phyloP scores from a whole-genome alignment of 92 coral and sea anemone genomes.

The Scolanthus callimorphus region DNA sequence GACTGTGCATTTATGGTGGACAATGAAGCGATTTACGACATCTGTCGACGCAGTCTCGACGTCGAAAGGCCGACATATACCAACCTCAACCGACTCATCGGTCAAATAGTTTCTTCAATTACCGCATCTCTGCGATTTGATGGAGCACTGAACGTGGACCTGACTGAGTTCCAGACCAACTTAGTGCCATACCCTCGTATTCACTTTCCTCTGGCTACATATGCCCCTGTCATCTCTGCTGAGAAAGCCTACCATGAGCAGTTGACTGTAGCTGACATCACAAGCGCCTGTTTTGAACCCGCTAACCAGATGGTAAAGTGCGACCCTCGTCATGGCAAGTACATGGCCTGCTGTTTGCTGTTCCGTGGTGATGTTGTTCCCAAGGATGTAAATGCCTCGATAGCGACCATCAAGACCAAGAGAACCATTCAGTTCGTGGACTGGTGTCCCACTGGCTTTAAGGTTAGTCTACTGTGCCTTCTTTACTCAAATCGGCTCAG shows the following conservation, averaged over 20 bases:
- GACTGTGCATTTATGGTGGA: neutral
- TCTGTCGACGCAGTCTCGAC: neutral
- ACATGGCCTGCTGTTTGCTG: constrained; percentile 74
- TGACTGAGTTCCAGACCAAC: constrained; percentile 82
- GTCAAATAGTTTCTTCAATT: neutral
- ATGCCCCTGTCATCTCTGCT: neutral
- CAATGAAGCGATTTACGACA: neutral
- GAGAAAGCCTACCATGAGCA: constrained; percentile 55
- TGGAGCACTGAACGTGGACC: constrained; percentile 26
- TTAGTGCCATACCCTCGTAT: constrained; percentile 95
- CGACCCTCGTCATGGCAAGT: constrained; percentile 78
- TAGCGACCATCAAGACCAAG: constrained; percentile 1
- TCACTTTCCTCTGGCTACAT: neutral
- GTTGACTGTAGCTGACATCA: constrained; percentile 60
- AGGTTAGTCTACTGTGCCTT: constrained; percentile 19
- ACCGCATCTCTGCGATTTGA: neutral
- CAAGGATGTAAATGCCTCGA: constrained; percentile 77
- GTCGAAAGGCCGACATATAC: neutral
- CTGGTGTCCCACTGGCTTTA: constrained; percentile 9
- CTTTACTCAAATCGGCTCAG: too few species aligned
- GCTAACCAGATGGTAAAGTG: constrained; percentile 81
- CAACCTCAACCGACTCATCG: neutral
- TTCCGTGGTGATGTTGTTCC: constrained; percentile 85
- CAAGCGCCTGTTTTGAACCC: constrained; percentile 73
- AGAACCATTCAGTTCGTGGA: neutral